phyloP scores from a whole-genome alignment of 2,797 vertebrate species.

The Macropodus opercularis region DNA sequence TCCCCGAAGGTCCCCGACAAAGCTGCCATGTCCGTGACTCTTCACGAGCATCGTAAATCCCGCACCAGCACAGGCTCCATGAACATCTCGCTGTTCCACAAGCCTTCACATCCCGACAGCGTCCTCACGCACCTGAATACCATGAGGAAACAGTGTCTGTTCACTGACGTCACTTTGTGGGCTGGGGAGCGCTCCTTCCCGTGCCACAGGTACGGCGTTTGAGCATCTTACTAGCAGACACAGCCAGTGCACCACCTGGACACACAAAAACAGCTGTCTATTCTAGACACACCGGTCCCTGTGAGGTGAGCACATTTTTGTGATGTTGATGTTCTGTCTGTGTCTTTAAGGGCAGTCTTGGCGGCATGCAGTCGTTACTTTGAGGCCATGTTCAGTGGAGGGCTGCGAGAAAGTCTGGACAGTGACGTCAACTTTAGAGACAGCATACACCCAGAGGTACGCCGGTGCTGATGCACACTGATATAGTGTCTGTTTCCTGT shows the following conservation, averaged over 20 bases:
- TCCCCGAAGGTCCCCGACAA: conserved; percentile 54
- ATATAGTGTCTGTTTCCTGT: not conserved
- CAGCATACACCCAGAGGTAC: conserved; percentile 90
- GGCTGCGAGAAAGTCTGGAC: conserved; percentile 91
- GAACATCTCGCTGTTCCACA: conserved; percentile 95
- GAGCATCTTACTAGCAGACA: not conserved
- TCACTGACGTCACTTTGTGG: conserved; percentile 94
- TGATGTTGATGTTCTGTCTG: not conserved
- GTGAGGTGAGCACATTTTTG: not conserved
- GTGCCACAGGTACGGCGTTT: conserved; percentile 83
- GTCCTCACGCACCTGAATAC: conserved; percentile 92
- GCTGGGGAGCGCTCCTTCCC: conserved; percentile 91
- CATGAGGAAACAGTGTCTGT: conserved; percentile 91
- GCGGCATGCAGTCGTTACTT: conserved; percentile 96
- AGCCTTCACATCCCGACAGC: conserved; percentile 92
- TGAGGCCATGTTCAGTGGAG: conserved; percentile 96
- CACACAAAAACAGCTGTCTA: too few species aligned
- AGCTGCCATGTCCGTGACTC: conserved; percentile 90
- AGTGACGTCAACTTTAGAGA: conserved; percentile 92
- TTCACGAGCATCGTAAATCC: conserved; percentile 95
- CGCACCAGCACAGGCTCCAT: conserved; percentile 92
- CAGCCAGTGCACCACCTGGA: too few species aligned
- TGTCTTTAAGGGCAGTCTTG: conserved; percentile 81
- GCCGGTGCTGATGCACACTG: not conserved
- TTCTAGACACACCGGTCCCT: too few species aligned